Evolutionary conservation across 2,113 vertebrate species (phyloP), one percentile per base, ranked within the genome.

Genomic region (Cololabis saira): DNA sequence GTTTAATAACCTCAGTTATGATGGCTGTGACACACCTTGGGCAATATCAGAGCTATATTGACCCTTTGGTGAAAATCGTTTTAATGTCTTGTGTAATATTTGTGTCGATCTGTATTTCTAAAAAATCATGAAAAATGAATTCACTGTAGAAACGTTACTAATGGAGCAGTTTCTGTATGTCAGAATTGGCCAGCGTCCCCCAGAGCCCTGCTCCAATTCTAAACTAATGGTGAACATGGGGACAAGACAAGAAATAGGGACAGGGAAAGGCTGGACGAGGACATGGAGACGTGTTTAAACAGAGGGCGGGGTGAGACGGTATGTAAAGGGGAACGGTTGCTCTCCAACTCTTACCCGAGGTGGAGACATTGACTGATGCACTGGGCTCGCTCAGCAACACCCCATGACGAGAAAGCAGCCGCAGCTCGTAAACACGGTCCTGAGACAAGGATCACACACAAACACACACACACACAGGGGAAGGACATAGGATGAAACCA

Each of bases 331-430:
- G 59, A 50, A 71, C 69, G 75, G 74, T 71, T 66, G 74, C 63
- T 73, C 50, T 58, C 1, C 19, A 80, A 84, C 81, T 91, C 94
- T 89, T 75, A 98, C 97, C 97, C 4, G 90, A 76, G 4, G 95
- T 98, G 67, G 96, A 98, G 90, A 98, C 80, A 18, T 96, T 99
- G 92, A 97, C 93, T 0, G 93, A 93, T 85, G 95, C 95, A 93
- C 97, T 95, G 81, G 97, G 96, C 17, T 94, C 92, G 8, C 97
- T 98, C 92, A 96, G 93, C 71, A 95, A 92, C 89, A 92, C 94
- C 43, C 95, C 96, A 2, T 90, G 90, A 56, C 94, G 95, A 85
- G 96, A 96, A 87, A 98, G 93, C 37, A 99, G 92, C 57, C 97
- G 93, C 83, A 99, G 95, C 90, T 97, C 96, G 0, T 98, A 97